Evolutionary conservation across 2,797 vertebrate genomes (phyloP), one percentile per base, ranked within the genome.

Genomic region (Sebastolobus altivelis): DNA sequence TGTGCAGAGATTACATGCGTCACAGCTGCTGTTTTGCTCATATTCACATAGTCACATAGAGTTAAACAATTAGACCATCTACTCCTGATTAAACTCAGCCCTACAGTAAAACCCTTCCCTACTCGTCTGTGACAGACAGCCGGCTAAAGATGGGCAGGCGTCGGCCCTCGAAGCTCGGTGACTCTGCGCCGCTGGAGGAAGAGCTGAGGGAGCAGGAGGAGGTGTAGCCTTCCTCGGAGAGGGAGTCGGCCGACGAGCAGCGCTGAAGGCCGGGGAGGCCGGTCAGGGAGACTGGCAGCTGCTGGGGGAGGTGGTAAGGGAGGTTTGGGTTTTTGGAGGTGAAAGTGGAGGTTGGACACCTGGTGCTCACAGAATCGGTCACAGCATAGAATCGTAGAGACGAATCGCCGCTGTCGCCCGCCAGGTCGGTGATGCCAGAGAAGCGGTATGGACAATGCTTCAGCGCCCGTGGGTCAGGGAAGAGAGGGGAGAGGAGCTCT

Each of bases 141-240:
- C 96, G 95, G 85, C 97, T 98, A 81, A 98, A 98, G 90, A 98
- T 98, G 60, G 97, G 97, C 77, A 98, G 95, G 0, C 97, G 94
- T 0, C 93, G 88, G 58, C 92, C 94, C 71, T 96, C 96, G 1
- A 95, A 91, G 76, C 94, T 95, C 0, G 96, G 96, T 0, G 97
- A 97, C 62, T 97, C 96, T 0, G 95, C 92, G 31, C 96, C 96
- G 6, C 91, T 90, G 86, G 89, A 93, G 49, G 92, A 83, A 0
- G 94, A 93, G 72, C 95, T 97, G 77, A 96, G 94, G 83, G 96
- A 97, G 80, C 96, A 96, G 54, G 95, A 96, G 25, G 96, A 97
- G 31, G 96, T 95, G 88, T 96, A 97, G 60, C 95, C 95, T 1
- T 98, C 97, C 70, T 95, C 97, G 0, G 96, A 96, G 62, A 97